Conservation (phyloP, 2,113 vertebrate genomes). For the Embiotoca jacksoni region DNA sequence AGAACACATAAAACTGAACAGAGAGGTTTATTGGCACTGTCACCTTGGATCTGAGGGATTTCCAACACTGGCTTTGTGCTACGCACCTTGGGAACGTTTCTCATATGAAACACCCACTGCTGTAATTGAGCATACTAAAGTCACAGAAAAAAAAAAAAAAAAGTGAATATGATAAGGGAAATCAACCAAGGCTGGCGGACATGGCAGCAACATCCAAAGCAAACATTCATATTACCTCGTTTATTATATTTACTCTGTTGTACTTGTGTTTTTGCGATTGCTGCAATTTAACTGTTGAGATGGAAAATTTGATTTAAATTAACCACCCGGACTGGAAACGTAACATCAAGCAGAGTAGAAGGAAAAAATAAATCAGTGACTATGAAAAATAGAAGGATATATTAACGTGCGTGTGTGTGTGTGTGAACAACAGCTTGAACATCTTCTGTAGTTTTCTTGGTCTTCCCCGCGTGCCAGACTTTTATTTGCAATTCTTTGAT, state of each 20-base stretch:
- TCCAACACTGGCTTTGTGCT: slow-evolving; percentile 40
- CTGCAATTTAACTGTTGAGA: slow-evolving; percentile 4
- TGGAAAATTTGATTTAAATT: slow-evolving; percentile 2
- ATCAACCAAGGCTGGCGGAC: slow-evolving; percentile 1
- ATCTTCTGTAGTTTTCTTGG: slow-evolving; percentile 2
- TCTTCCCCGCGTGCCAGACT: background rate
- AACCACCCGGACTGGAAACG: slow-evolving; percentile 1
- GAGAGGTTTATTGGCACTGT: slow-evolving; percentile 62
- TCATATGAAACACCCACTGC: slow-evolving; percentile 28
- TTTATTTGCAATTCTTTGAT: slow-evolving; percentile 58
- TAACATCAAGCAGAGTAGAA: slow-evolving; percentile 10
- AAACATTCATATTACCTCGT: slow-evolving; percentile 11
- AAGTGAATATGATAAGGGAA: slow-evolving; percentile 3
- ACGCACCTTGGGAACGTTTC: slow-evolving; percentile 34
- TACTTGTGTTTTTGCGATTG: slow-evolving; percentile 2
- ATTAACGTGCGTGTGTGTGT: background rate
- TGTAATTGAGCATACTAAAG: slow-evolving; percentile 27
- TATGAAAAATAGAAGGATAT: slow-evolving; percentile 13
- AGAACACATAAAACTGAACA: slow-evolving; percentile 42
- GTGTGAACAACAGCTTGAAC: slow-evolving; percentile 3
- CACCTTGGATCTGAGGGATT: slow-evolving; percentile 52
- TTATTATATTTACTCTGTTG: slow-evolving; percentile 9
- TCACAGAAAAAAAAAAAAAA: slow-evolving; percentile 16
- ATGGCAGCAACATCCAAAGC: slow-evolving; percentile 15
- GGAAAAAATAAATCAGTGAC: slow-evolving; percentile 5